These are phyloP conservation scores for Vidua macroura DNA, from an alignment of 2,113 vertebrate species.

Conservation along the genomic window DNA sequence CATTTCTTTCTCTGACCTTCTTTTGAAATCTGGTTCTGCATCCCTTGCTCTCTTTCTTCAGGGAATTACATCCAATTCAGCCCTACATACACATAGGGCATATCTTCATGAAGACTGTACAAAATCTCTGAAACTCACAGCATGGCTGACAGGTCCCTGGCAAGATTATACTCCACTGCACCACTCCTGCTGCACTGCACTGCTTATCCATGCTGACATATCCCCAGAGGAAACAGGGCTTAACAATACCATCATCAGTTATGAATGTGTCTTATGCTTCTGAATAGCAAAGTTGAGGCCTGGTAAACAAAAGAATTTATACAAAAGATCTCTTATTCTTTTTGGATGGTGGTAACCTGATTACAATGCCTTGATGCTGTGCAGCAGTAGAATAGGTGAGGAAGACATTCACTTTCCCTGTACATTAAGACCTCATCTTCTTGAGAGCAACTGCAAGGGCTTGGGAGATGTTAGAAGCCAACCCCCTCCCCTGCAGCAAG, in stretches of 20 bases:
- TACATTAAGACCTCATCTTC: neutral
- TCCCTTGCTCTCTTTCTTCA: neutral
- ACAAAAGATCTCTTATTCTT: neutral
- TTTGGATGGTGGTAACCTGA: neutral
- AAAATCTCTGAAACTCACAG: neutral
- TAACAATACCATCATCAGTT: neutral
- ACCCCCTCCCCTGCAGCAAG: accelerated
- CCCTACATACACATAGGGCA: accelerated
- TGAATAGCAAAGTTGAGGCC: neutral
- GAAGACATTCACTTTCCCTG: neutral
- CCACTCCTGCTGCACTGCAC: neutral
- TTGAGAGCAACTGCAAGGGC: neutral
- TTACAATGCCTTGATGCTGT: neutral
- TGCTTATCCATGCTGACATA: neutral
- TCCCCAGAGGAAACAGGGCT: neutral
- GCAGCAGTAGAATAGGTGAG: neutral
- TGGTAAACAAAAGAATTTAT: neutral
- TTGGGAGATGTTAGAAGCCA: neutral
- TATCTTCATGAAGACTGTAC: neutral
- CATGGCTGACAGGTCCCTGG: neutral
- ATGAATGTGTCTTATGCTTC: neutral
- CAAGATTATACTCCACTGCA: neutral
- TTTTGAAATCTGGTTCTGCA: neutral
- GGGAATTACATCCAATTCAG: neutral
- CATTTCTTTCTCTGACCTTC: neutral